Base-by-base conservation (phyloP, 2,797 vertebrate genomes). In the Rhynchotus rufescens region DNA sequence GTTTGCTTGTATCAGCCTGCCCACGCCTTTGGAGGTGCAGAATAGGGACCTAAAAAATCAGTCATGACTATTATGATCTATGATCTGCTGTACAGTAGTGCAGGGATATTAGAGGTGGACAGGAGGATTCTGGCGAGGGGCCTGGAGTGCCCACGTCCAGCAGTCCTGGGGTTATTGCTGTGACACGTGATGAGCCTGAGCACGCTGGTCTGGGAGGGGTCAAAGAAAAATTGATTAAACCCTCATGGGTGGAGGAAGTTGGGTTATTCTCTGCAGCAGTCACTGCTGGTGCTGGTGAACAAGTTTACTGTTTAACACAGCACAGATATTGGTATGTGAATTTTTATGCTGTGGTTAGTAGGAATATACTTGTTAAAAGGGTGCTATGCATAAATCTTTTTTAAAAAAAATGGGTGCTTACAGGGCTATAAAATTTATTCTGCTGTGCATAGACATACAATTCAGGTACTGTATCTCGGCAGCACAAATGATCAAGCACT, bases 101-200 rank as follows among this genome's bases (percentile, higher is more conserved):
- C 17, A 49, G 52, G 14, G 28, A 30, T 38, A 38, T 49, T 5
- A 6, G 0, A 1, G 6, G 7, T 52, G 10, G 30, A n/a, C 28
- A 54, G 40, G 42, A 57, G 26, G 25, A n/a, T 45, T 77, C 71
- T 66, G 57, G 61, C 8, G 30, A 21, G 4, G 20, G 59, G 51
- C 51, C 30, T 79, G 62, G 67, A 26, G n/a, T 40, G 15, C 28
- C 49, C 21, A 21, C 17, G 14, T 13, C 36, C 44, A 1, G 1
- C 9, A 28, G 1, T 8, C 25, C 64, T 28, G 32, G 42, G 34
- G 61, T 19, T 3, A 30, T 36, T 7, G n/a, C 54, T 74, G 32
- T 20, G 16, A 36, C 6, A 8, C 8, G 20, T 34, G 15, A 28
- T 0, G 2, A 59, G 54, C 74, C 61, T 0, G 0, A 11, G n/a